Evolutionary conservation across 2,888 invertebrate genomes (phyloP).

Genomic region (Synergus itoensis): DNA sequence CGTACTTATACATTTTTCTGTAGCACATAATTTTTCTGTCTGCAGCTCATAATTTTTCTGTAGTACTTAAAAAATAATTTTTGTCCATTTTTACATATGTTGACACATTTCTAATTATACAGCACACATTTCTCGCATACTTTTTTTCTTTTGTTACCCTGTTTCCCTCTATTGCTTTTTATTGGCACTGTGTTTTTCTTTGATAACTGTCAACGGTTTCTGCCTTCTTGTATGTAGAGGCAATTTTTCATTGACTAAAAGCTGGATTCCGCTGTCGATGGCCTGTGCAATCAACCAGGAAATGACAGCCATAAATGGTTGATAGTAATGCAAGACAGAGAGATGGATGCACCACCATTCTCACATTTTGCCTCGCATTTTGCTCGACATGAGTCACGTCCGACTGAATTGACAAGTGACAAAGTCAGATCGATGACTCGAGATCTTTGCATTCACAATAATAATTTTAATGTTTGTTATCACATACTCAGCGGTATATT

Average conservation of each 20-base stretch:
- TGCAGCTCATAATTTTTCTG: no score
- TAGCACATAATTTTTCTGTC: no score
- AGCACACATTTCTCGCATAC: background rate
- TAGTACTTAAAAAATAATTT: background rate
- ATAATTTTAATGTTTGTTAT: constrained; percentile 13
- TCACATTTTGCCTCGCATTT: background rate
- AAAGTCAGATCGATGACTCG: constrained; percentile 35
- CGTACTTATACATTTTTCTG: background rate
- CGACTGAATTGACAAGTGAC: constrained; percentile 27
- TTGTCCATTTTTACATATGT: background rate
- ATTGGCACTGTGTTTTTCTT: background rate
- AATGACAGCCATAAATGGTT: constrained; percentile 52
- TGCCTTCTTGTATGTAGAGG: background rate
- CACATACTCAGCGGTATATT: background rate
- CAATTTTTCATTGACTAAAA: constrained; percentile 35
- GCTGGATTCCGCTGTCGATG: background rate
- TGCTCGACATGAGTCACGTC: constrained; percentile 34
- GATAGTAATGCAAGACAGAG: constrained; percentile 47
- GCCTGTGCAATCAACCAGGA: constrained; percentile 51
- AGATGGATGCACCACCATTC: constrained; percentile 23
- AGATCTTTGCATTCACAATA: constrained; percentile 26
- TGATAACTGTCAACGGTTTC: background rate
- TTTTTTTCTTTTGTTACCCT: no score
- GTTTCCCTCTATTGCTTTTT: no score
- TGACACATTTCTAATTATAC: background rate